These are phyloP conservation scores for Epistrophella euchroma DNA, from an alignment of 2,888 invertebrate species.

Conservation along the genomic window DNA sequence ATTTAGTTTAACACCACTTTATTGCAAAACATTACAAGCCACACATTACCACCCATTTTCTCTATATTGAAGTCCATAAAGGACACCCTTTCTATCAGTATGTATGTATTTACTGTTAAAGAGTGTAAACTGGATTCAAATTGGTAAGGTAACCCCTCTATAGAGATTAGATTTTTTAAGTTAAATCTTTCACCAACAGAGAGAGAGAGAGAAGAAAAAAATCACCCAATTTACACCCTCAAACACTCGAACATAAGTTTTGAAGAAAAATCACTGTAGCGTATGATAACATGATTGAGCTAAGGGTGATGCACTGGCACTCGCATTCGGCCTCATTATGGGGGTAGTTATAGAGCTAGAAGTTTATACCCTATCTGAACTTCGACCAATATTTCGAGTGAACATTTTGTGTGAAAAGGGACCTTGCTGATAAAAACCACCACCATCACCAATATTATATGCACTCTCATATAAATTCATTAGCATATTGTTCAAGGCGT, in stretches of 20 bases:
- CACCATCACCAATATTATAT: conserved; percentile 4
- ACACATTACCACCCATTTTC: conserved; percentile 29
- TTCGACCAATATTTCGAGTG: conserved; percentile 31
- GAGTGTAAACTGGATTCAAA: conserved; percentile 15
- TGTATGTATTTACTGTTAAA: background rate
- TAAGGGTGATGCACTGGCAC: conserved; percentile 54
- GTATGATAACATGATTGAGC: conserved; percentile 70
- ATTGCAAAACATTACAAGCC: conserved; percentile 71
- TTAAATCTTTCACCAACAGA: background rate
- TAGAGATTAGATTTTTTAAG: conserved; percentile 7
- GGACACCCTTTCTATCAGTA: conserved; percentile 22
- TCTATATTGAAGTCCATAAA: background rate
- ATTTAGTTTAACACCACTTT: conserved; percentile 70
- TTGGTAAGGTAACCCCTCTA: conserved; percentile 14
- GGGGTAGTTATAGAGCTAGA: conserved; percentile 52
- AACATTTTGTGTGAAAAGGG: background rate
- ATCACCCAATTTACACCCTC: conserved; percentile 74
- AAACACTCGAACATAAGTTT: conserved; percentile 71
- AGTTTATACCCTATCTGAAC: conserved; percentile 13
- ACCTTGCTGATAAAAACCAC: conserved; percentile 7
- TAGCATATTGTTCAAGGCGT: conserved; percentile 70
- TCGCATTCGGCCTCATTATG: conserved; percentile 22
- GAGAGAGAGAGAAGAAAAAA: background rate
- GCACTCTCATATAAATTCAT: conserved; percentile 63
- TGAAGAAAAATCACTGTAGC: conserved; percentile 71